These are phyloP conservation scores for Lobophora halterata DNA, from an alignment of 2,888 invertebrate genomes.

Conservation along the genomic window DNA sequence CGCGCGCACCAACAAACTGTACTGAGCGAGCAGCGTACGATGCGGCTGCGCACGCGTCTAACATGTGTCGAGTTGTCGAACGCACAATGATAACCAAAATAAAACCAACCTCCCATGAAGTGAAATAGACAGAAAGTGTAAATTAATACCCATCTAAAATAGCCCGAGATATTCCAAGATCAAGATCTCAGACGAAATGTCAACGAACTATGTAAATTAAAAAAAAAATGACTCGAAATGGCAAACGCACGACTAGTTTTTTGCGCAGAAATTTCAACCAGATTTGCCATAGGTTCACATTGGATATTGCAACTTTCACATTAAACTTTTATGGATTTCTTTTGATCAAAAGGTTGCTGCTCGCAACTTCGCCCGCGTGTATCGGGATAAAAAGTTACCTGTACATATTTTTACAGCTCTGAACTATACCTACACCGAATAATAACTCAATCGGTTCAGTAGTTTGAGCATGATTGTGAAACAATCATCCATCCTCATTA, in stretches of 20 bases:
- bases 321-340: too few species aligned
- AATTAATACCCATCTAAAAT: slow-evolving; percentile 27
- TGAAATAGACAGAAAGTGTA: slow-evolving; percentile 46
- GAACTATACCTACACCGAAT: too few species aligned
- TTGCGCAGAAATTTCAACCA: slow-evolving; percentile 15
- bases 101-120: slow-evolving; percentile 65
- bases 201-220: slow-evolving; percentile 30
- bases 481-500: too few species aligned
- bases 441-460: too few species aligned
- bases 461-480: too few species aligned
- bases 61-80: slow-evolving; percentile 53
- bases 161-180: slow-evolving; percentile 36
- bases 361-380: too few species aligned
- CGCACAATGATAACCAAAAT: slow-evolving; percentile 72
- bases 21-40: slow-evolving; percentile 54
- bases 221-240: slow-evolving; percentile 18
- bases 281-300: slow-evolving; percentile 10
- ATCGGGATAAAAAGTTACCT: too few species aligned
- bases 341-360: too few species aligned
- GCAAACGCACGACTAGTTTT: slow-evolving; percentile 21
- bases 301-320: background rate
- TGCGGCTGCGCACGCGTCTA: slow-evolving; percentile 51
- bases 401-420: too few species aligned
- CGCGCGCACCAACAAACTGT: slow-evolving; percentile 59
- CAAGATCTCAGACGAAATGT: slow-evolving; percentile 27